Conservation (phyloP, 2,888 invertebrate genomes). For the Athetis lepigone region DNA sequence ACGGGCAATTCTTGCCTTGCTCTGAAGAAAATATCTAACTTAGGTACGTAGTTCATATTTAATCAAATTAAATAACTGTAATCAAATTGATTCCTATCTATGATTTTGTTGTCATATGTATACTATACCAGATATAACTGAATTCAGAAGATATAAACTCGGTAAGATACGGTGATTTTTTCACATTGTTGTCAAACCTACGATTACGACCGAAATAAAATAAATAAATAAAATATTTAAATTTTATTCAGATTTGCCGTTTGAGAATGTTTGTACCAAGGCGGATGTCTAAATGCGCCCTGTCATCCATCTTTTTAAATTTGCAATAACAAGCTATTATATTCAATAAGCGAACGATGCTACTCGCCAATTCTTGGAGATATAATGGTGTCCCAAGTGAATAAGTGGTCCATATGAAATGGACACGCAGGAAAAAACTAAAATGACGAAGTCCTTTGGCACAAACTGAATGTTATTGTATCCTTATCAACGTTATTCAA, state of each 20-base stretch:
- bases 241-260: not conserved
- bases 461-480: not conserved
- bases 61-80: no score
- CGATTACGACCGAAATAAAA: no score
- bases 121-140: no score
- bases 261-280: not conserved
- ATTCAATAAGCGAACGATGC: not conserved
- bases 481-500: slow-evolving; percentile 6
- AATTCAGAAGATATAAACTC: no score
- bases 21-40: no score
- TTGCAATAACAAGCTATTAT: not conserved
- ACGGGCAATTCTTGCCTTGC: no score
- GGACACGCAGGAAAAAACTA: not conserved
- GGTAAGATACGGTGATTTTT: no score
- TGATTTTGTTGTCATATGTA: no score
- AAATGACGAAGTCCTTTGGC: not conserved
- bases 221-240: no score
- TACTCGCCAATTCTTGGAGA: not conserved
- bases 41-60: no score
- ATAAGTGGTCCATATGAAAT: not conserved
- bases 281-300: not conserved
- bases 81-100: no score
- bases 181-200: no score
- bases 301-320: not conserved
- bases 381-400: not conserved